Percentiles rank a stretch among this genome's conserved stretches.
Conservation (phyloP, 1,140 invertebrate genomes). For the Drosophila athabasca region DNA sequence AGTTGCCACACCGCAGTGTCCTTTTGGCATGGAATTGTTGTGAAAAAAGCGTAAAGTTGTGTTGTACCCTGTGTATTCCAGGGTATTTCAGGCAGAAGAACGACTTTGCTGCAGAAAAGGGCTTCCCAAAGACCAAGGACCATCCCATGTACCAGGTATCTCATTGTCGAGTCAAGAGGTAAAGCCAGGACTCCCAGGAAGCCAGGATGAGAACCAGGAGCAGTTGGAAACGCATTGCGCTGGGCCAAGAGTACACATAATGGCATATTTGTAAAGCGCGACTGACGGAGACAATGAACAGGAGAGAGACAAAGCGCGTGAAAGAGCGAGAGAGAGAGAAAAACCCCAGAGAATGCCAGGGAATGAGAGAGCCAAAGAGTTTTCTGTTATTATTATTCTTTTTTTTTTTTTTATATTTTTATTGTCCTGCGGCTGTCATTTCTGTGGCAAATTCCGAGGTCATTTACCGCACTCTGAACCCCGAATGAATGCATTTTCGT, state of each 20-base stretch:
- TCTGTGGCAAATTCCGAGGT: slow-evolving; percentile 58
- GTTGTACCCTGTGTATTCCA: background rate
- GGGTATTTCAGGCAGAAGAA: no score
- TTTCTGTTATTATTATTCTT: slow-evolving; percentile 19
- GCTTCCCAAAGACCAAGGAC: no score
- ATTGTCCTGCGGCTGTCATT: slow-evolving; percentile 53
- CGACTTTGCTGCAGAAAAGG: no score
- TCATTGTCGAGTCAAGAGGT: slow-evolving; percentile 10
- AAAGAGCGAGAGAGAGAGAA: background rate
- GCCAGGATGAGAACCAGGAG: slow-evolving; percentile 14
- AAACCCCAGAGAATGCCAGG: background rate
- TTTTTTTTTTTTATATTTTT: slow-evolving; percentile 25
- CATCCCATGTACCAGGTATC: no score
- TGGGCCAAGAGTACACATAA: slow-evolving; percentile 69
- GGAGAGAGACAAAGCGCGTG: slow-evolving; percentile 8
- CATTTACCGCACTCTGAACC: slow-evolving; percentile 60
- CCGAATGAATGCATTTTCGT: no score
- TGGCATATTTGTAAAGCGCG: slow-evolving; percentile 74
- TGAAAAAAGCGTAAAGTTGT: slow-evolving; percentile 43
- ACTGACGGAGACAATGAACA: slow-evolving; percentile 50
- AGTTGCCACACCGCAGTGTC: slow-evolving; percentile 80
- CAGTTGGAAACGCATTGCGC: slow-evolving; percentile 56
- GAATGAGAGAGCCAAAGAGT: slow-evolving; percentile 4
- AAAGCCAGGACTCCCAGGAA: slow-evolving; percentile 31
- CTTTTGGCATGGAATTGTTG: slow-evolving; percentile 69